Percentiles rank a stretch among this genome's conserved stretches.
phyloP scores from a whole-genome alignment of 2,113 vertebrate species.

The Lepidothrix coronata region DNA sequence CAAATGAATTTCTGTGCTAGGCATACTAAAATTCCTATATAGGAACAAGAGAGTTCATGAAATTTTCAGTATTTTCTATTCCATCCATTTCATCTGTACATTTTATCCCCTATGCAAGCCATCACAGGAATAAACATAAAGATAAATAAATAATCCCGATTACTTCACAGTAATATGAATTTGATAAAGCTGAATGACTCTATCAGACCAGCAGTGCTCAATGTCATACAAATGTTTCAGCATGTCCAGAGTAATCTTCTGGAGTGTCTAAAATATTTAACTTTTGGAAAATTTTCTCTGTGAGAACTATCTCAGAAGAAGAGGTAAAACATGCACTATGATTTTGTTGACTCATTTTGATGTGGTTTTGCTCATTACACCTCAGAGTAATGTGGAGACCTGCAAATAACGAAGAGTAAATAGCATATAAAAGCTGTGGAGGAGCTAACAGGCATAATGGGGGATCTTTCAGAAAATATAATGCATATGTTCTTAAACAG shows the following conservation, averaged over 20 bases:
- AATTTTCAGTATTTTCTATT: background rate
- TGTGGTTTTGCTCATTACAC: background rate
- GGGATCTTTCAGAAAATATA: background rate
- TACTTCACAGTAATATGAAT: background rate
- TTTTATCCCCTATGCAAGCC: background rate
- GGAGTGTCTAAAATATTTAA: background rate
- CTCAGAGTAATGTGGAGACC: background rate
- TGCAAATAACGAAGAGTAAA: background rate
- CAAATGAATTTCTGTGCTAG: background rate
- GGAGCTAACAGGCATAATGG: background rate
- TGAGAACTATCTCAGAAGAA: background rate
- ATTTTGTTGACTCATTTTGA: background rate
- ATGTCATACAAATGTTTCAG: background rate
- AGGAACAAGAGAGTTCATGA: background rate
- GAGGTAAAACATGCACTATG: background rate
- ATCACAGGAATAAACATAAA: background rate
- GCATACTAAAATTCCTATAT: background rate
- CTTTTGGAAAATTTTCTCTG: background rate
- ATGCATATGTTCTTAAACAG: background rate
- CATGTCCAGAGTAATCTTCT: background rate
- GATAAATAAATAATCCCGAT: background rate
- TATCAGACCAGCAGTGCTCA: background rate
- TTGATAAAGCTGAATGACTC: background rate
- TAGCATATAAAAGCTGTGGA: background rate
- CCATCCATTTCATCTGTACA: background rate